Base-by-base conservation (phyloP, 2,888 invertebrate genomes). In the Strigamia crassipes region DNA sequence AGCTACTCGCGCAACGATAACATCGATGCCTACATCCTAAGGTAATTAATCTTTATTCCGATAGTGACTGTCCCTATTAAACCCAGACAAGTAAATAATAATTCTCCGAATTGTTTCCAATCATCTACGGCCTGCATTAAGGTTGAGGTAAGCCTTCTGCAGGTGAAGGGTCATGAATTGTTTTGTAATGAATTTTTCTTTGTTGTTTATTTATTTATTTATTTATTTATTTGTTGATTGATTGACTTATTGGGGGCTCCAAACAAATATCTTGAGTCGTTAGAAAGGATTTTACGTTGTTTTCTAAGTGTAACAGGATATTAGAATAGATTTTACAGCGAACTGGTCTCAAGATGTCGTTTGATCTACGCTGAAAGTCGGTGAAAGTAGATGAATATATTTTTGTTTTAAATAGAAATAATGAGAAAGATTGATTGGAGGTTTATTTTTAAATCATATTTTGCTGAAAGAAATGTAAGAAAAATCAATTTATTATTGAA, bases 1-100 rank as follows among this genome's bases (percentile, higher is more conserved):
- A 97, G 97, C 89, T 93, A 92, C 88, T 93, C 93, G 82, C 92
- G 92, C 87, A 96, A 96, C 89, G 94, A 95, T 85, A 92, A 93
- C 88, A 93, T 98, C 86, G 97, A 98, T 89, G 96, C 98, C 73
- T 99, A 97, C 88, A 96, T 99, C 34, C 91, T 98, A 83, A 97
- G 97, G 97, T 97, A 89, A 91, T 91, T 88, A 79, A 12, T 10
- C 12, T 46, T 46, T 15, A 15, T 46, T 46, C 12, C 13, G n/a
- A 15, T 46, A 46, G n/a, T 46, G n/a, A 15, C 2, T 46, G 13
- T 46, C n/a, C 12, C 46, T n/a, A 1, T 46, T 46, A 46, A 46
- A 46, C 46, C 46, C 46, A 46, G 46, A 46, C 46, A 46, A n/a
- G 46, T 46, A 46, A 46, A 46, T 15, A 46, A 46, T 15, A 46